A percentile compares a stretch with the other conserved stretches of the same genome.
Evolutionary conservation across 2,113 vertebrate genomes (phyloP).

Genomic region (Telmatochromis brichardi): DNA sequence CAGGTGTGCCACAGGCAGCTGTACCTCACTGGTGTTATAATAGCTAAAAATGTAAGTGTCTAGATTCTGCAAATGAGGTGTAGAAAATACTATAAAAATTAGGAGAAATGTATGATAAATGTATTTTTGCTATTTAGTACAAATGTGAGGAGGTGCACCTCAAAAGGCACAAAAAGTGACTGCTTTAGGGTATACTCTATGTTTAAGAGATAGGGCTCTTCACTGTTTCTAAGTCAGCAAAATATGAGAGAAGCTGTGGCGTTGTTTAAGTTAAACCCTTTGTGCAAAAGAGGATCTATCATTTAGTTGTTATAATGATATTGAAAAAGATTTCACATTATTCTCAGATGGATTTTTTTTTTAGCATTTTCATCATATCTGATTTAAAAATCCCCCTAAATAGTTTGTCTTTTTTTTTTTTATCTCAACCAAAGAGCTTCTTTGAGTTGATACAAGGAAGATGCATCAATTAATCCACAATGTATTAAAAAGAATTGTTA

Average conservation of each 20-base stretch:
- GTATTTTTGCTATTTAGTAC: neutral
- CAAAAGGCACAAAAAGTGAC: neutral
- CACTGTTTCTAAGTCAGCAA: neutral
- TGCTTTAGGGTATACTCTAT: neutral
- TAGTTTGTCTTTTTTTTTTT: neutral
- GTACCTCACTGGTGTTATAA: neutral
- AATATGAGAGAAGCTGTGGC: neutral
- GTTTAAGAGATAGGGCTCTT: neutral
- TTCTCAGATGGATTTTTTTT: neutral
- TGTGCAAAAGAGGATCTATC: neutral
- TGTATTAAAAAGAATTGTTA: neutral
- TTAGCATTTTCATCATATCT: neutral
- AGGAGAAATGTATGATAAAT: neutral
- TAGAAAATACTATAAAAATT: neutral
- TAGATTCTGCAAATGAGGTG: neutral
- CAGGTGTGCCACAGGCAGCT: neutral
- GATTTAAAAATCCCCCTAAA: accelerated
- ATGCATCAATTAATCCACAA: neutral
- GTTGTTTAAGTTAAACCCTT: neutral
- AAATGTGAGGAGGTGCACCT: accelerated
- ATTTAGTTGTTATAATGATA: neutral
- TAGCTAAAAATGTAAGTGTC: neutral
- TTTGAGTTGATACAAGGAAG: neutral
- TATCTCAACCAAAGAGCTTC: neutral
- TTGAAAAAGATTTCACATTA: accelerated